These are phyloP conservation scores for Phorcus lineatus DNA, from an alignment of 2,888 invertebrate species.

Conservation along the genomic window DNA sequence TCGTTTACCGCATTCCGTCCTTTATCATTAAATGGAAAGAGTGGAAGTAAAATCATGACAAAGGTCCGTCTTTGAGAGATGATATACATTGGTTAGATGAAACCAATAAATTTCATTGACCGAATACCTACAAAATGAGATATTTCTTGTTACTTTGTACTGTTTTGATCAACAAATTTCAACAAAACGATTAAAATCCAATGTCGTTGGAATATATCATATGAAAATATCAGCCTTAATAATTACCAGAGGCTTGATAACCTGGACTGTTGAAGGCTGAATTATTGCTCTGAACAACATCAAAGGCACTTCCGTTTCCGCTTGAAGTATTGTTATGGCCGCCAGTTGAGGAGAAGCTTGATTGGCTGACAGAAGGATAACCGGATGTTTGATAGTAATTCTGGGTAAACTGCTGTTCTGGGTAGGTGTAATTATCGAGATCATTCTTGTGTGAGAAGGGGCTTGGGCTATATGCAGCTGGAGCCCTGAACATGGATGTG, in stretches of 20 bases:
- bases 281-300: slow-evolving; percentile 64
- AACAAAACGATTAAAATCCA: too few species aligned
- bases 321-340: slow-evolving; percentile 45
- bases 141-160: too few species aligned
- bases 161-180: too few species aligned
- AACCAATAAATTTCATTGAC: too few species aligned
- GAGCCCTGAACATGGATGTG: not conserved
- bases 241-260: slow-evolving; percentile 45
- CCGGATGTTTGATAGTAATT: slow-evolving; percentile 12
- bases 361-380: slow-evolving; percentile 33
- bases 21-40: too few species aligned
- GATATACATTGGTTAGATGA: too few species aligned
- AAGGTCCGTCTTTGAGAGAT: too few species aligned
- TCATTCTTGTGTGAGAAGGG: not conserved
- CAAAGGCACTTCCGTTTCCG: slow-evolving; percentile 63
- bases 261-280: slow-evolving; percentile 46
- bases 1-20: too few species aligned
- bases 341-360: slow-evolving; percentile 43
- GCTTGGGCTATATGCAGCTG: not conserved
- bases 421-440: not conserved
- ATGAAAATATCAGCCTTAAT: not conserved
- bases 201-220: too few species aligned
- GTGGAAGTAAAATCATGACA: too few species aligned
- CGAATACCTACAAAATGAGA: too few species aligned
- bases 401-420: slow-evolving; percentile 13